Conservation (phyloP, 2,113 vertebrate genomes). For the Prunella fulvescens region DNA sequence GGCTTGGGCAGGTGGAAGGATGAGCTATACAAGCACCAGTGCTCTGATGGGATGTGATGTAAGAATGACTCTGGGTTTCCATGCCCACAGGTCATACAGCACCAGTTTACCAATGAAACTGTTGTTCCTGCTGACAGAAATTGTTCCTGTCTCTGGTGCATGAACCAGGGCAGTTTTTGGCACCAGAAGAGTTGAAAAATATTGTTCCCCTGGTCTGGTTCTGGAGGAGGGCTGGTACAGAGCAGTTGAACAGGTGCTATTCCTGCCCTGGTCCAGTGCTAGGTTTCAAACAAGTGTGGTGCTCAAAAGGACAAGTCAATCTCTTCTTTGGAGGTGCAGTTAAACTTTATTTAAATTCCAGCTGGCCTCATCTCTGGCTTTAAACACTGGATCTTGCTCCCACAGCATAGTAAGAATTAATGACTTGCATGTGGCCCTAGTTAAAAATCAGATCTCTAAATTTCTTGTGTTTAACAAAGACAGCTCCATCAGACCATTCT, state of each 20-base stretch:
- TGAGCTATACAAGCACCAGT: background rate
- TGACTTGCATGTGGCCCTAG: background rate
- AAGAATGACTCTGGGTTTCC: background rate
- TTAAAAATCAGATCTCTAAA: background rate
- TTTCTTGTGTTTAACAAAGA: background rate
- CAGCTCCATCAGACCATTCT: background rate
- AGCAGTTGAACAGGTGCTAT: background rate
- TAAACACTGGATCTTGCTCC: background rate
- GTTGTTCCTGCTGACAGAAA: background rate
- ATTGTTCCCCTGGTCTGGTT: background rate
- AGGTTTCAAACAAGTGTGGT: background rate
- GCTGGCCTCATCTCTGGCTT: background rate
- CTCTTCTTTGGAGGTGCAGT: background rate
- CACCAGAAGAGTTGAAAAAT: background rate
- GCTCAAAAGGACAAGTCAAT: background rate
- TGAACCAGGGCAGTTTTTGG: background rate
- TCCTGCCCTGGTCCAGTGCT: background rate
- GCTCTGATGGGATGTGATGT: background rate
- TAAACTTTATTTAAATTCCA: background rate
- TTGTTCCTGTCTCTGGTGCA: background rate
- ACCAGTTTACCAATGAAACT: background rate
- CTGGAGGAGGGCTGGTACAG: background rate
- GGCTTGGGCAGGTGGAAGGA: background rate
- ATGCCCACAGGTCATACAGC: background rate
- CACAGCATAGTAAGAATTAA: background rate